These are phyloP conservation scores for Octonoba sinensis DNA, from an alignment of 2,888 invertebrate species.

Conservation along the genomic window DNA sequence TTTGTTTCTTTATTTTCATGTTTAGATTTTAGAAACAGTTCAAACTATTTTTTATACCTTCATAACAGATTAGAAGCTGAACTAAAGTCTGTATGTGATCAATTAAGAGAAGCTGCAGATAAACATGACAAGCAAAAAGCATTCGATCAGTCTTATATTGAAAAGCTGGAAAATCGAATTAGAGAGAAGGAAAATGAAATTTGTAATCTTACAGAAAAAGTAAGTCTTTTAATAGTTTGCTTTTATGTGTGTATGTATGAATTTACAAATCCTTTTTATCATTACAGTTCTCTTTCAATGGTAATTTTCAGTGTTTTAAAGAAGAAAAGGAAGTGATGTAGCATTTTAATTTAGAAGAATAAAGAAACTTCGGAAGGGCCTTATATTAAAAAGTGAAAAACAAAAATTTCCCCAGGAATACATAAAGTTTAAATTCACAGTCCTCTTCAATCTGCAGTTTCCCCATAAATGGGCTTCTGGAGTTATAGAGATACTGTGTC, in stretches of 20 bases:
- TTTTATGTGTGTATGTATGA: too few species aligned
- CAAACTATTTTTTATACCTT: neutral
- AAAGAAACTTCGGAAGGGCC: too few species aligned
- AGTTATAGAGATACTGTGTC: too few species aligned
- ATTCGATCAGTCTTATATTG: constrained; percentile 23
- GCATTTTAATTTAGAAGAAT: neutral
- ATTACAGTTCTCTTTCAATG: too few species aligned
- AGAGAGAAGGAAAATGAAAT: constrained; percentile 46
- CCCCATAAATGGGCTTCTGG: too few species aligned
- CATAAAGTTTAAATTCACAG: too few species aligned
- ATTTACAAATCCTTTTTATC: too few species aligned
- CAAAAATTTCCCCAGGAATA: too few species aligned
- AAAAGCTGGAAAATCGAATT: constrained; percentile 38
- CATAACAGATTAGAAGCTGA: constrained; percentile 36
- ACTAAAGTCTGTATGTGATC: constrained; percentile 23
- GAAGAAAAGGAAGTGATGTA: neutral
- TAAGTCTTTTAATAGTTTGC: neutral
- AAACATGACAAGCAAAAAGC: constrained; percentile 24
- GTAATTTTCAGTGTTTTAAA: neutral
- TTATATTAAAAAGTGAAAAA: too few species aligned
- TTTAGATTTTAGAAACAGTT: neutral
- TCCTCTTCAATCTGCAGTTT: too few species aligned
- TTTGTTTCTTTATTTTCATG: neutral
- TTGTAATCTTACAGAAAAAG: constrained; percentile 21
- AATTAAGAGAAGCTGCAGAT: constrained; percentile 32